Evolutionary conservation across 2,113 vertebrate genomes (phyloP).

Genomic region (Percopsis transmontana): DNA sequence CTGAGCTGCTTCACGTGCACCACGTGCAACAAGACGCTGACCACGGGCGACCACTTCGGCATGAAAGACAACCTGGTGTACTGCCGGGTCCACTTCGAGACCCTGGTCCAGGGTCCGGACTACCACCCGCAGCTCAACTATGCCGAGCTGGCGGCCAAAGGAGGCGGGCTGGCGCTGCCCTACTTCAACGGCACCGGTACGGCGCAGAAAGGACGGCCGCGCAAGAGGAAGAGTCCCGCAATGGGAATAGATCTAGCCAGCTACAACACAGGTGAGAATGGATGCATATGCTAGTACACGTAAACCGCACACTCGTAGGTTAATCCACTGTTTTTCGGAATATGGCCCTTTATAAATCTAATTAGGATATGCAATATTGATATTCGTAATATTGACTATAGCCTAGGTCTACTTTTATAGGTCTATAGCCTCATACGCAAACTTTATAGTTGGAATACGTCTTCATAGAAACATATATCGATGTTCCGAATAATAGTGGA

Average conservation of each 20-base stretch:
- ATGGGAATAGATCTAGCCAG: slow-evolving; percentile 93
- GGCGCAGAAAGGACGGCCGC: slow-evolving; percentile 95
- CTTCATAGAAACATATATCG: too few species aligned
- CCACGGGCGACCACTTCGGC: slow-evolving; percentile 97
- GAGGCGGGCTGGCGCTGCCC: slow-evolving; percentile 86
- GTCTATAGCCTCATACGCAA: too few species aligned
- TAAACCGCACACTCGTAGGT: too few species aligned
- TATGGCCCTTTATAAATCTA: too few species aligned
- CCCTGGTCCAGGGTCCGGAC: slow-evolving; percentile 89
- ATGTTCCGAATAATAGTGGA: too few species aligned
- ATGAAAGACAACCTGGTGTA: slow-evolving; percentile 99
- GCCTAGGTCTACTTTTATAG: too few species aligned
- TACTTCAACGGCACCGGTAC: slow-evolving; percentile 96
- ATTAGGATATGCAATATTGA: too few species aligned
- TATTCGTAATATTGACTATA: too few species aligned
- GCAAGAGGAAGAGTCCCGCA: slow-evolving; percentile 95
- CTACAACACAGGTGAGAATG: slow-evolving; percentile 91
- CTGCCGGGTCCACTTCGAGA: slow-evolving; percentile 96
- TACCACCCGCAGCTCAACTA: slow-evolving; percentile 94
- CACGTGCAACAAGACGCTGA: slow-evolving; percentile 97
- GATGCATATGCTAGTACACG: too few species aligned
- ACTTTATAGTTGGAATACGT: too few species aligned
- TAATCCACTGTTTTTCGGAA: too few species aligned
- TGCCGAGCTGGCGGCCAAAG: slow-evolving; percentile 94
- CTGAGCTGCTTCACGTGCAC: slow-evolving; percentile 99